Base-by-base conservation (phyloP, 2,888 invertebrate genomes). In the Dryococelus australis region DNA sequence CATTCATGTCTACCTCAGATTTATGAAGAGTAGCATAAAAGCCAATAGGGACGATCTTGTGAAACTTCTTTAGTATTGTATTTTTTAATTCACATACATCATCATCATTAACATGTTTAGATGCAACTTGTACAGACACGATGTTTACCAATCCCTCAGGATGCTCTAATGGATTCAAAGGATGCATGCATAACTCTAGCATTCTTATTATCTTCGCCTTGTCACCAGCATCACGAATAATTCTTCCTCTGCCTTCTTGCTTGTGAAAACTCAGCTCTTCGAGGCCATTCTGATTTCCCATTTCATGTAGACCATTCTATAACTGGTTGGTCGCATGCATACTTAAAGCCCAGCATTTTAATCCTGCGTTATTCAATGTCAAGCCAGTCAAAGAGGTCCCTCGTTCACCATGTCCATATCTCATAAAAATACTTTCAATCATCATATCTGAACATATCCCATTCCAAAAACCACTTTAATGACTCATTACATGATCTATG, bases 351-450 rank as follows among this genome's bases (percentile, higher is more conserved):
- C 80, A 80, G 5, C n/a, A 26, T n/a, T 80, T 80, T n/a, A 80
- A 13, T 80, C 27, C 80, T n/a, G 80, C 12, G 24, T 3, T 80
- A n/a, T 80, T 80, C 80, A 20, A 3, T 80, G 80, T 80, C 24
- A 80, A 80, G 24, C 26, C 80, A 20, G 80, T 80, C 80, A 80
- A 79, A 80, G n/a, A 16, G 13, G n/a, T n/a, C n/a, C 80, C n/a
- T n/a, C 28, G 24, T 0, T 80, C 80, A n/a, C 80, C 80, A 80
- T 80, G 24, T 80, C 80, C 80, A 26, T 79, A 80, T 80, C 80
- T 80, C 80, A 80, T 80, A 80, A 80, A n/a, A 20, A 5, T n/a
- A n/a, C 24, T 80, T n/a, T 80, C 80, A 0, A 80, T 80, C n/a
- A 80, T 80, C 28, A 80, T 80, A 13, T 80, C 80, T n/a, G 80